A percentile compares a stretch with the other conserved stretches of the same genome.
Conservation (phyloP, 2,797 vertebrate genomes). For the Poeciliopsis presidionis region DNA sequence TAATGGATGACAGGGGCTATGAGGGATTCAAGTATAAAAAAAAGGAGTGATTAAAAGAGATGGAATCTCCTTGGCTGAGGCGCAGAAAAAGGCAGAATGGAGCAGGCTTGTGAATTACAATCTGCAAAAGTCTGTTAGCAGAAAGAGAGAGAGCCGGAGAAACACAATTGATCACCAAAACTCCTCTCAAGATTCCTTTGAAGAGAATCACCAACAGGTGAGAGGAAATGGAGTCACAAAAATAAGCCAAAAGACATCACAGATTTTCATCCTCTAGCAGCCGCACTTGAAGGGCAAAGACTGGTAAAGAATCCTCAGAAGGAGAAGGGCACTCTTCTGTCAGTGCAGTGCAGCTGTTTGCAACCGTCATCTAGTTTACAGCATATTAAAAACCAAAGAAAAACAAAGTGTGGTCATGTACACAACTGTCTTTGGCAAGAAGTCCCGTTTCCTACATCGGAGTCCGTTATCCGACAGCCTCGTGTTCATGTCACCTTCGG, state of each 20-base stretch:
- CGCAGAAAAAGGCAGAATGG: slow-evolving; percentile 80
- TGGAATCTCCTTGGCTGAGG: slow-evolving; percentile 85
- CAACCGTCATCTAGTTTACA: slow-evolving; percentile 71
- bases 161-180: slow-evolving; percentile 75
- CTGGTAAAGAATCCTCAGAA: slow-evolving; percentile 81
- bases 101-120: slow-evolving; percentile 82
- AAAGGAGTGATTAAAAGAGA: slow-evolving; percentile 81
- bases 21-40: slow-evolving; percentile 82
- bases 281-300: slow-evolving; percentile 83
- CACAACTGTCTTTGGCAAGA: slow-evolving; percentile 99
- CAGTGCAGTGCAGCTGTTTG: slow-evolving; percentile 89
- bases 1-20: slow-evolving; percentile 73
- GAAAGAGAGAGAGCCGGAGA: slow-evolving; percentile 59
- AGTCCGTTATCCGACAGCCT: slow-evolving; percentile 60
- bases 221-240: slow-evolving; percentile 77
- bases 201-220: slow-evolving; percentile 78
- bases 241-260: slow-evolving; percentile 85
- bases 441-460: slow-evolving; percentile 81
- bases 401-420: slow-evolving; percentile 86
- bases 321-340: slow-evolving; percentile 84
- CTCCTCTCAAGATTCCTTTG: slow-evolving; percentile 77
- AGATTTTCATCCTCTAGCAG: slow-evolving; percentile 75
- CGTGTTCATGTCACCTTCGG: slow-evolving; percentile 95
- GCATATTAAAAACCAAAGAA: slow-evolving; percentile 81
- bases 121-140: slow-evolving; percentile 76